A percentile compares a stretch with the other conserved stretches of the same genome.
Evolutionary conservation across 2,113 vertebrate species (phyloP).

Genomic region (Zosterops pallidus): DNA sequence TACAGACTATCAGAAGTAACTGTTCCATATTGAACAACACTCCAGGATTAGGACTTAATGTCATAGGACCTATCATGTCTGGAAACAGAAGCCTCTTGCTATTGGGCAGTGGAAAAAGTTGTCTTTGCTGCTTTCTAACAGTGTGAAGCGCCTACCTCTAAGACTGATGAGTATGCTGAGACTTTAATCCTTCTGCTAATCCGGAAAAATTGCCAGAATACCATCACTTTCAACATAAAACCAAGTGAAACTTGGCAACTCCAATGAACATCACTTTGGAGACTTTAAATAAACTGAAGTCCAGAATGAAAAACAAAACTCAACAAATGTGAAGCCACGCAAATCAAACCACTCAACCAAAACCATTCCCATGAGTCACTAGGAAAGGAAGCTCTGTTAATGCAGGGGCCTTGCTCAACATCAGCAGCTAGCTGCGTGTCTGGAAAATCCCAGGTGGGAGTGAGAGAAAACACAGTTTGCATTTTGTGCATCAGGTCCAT

Average conservation of each 20-base stretch:
- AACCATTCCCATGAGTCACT: background rate
- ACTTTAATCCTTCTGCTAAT: constrained; percentile 42
- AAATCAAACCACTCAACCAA: constrained; percentile 40
- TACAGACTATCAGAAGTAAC: constrained; percentile 18
- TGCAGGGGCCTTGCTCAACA: background rate
- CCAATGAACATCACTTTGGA: background rate
- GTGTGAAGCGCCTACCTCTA: background rate
- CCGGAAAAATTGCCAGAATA: constrained; percentile 3
- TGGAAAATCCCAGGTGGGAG: background rate
- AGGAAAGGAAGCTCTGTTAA: background rate
- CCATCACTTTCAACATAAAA: constrained; percentile 14
- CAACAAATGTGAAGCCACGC: background rate
- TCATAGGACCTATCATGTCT: background rate
- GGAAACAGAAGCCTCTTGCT: background rate
- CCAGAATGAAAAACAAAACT: constrained; percentile 11
- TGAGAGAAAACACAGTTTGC: background rate
- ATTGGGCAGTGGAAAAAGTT: background rate
- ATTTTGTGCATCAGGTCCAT: background rate
- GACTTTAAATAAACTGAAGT: constrained; percentile 28
- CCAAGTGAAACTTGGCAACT: constrained; percentile 25
- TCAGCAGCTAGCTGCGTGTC: background rate
- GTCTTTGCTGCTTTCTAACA: background rate
- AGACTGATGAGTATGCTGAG: constrained; percentile 9
- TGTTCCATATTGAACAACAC: background rate
- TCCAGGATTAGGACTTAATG: constrained; percentile 5